These are phyloP conservation scores for Mellivora capensis DNA, from an alignment of 2,113 vertebrate genomes.

Conservation along the genomic window DNA sequence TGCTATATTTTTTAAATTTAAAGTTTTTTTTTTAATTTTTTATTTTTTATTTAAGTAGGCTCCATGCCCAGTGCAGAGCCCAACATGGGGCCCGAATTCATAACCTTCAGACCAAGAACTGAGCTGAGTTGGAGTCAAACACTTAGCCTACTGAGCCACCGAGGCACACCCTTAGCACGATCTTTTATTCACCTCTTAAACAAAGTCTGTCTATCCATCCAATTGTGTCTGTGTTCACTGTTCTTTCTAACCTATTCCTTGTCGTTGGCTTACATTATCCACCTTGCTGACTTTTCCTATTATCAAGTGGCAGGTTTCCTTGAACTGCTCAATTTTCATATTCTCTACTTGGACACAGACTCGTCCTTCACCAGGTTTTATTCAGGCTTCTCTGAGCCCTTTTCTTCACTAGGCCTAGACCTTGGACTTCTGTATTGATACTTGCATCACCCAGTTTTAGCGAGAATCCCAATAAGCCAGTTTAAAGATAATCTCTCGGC, in stretches of 20 bases:
- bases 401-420: not conserved
- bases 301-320: not conserved
- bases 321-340: not conserved
- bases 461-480: not conserved
- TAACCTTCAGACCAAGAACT: not conserved
- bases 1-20: no score
- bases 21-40: no score
- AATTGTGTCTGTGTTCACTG: not conserved
- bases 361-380: not conserved
- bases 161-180: not conserved
- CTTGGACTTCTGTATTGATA: not conserved
- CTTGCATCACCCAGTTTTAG: not conserved
- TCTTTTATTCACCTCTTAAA: not conserved
- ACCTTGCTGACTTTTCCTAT: not conserved
- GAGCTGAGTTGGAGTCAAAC: not conserved
- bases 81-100: not conserved
- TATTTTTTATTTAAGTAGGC: not conserved
- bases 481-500: not conserved
- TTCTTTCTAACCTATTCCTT: not conserved
- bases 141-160: not conserved
- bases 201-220: not conserved
- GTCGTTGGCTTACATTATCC: not conserved
- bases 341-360: not conserved
- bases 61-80: not conserved
- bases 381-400: not conserved